Percentiles rank a stretch among this genome's conserved stretches.
These are phyloP conservation scores for Hydrolagus affinis DNA, from an alignment of 2,113 vertebrate species.

Conservation along the genomic window DNA sequence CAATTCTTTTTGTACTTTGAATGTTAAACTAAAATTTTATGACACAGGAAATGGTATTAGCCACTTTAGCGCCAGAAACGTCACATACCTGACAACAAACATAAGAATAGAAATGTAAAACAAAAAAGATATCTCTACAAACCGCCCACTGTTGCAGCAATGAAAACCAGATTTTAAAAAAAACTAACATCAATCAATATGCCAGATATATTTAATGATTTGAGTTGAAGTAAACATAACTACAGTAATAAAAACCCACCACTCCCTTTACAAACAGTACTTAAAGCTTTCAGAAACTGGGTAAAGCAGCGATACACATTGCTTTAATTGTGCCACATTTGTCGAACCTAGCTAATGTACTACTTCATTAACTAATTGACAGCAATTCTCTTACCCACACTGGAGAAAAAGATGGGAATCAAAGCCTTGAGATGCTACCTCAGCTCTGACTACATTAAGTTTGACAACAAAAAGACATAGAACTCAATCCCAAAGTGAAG, in stretches of 20 bases:
- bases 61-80: too few relatives aligned
- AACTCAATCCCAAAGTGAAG: background rate
- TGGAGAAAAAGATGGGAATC: slow-evolving; percentile 33
- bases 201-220: too few relatives aligned
- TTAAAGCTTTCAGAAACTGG: slow-evolving; percentile 35
- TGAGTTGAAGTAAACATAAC: background rate
- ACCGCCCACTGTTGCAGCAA: too few relatives aligned
- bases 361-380: background rate
- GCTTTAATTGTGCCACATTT: background rate
- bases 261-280: slow-evolving; percentile 35
- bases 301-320: slow-evolving; percentile 33
- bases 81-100: too few relatives aligned
- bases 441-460: slow-evolving; percentile 32
- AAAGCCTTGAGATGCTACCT: slow-evolving; percentile 21
- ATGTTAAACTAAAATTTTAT: too few relatives aligned
- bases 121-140: too few relatives aligned
- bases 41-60: too few relatives aligned
- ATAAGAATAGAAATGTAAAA: too few relatives aligned
- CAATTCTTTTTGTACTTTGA: too few relatives aligned
- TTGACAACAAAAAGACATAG: slow-evolving; percentile 32
- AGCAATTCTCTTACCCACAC: slow-evolving; percentile 4
- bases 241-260: slow-evolving; percentile 32
- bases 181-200: too few relatives aligned
- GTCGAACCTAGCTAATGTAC: background rate
- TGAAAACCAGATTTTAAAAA: too few relatives aligned